phyloP scores from a whole-genome alignment of 2,113 vertebrate species.

The Hystrix brachyura region DNA sequence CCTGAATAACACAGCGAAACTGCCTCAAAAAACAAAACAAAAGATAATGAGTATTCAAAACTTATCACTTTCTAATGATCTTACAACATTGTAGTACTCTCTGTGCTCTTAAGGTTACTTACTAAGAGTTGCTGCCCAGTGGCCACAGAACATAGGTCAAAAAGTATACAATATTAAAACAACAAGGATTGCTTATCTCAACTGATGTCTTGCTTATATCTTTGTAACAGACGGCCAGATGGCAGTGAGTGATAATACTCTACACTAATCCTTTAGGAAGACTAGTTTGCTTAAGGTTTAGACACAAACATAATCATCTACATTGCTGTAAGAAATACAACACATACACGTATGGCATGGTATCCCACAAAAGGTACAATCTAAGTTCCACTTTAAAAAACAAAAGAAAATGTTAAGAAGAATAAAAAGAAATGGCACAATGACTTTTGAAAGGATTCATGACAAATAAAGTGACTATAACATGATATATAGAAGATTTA shows the following conservation, averaged over 20 bases:
- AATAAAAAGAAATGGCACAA: background rate
- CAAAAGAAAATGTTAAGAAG: background rate
- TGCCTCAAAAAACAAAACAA: background rate
- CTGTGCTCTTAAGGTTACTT: conserved; percentile 26
- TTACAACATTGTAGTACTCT: conserved; percentile 42
- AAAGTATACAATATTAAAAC: conserved; percentile 6
- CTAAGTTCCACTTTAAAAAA: background rate
- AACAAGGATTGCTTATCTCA: conserved; percentile 67
- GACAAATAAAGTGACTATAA: conserved; percentile 25
- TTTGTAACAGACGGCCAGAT: conserved; percentile 87
- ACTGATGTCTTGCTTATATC: conserved; percentile 84
- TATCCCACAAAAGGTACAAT: background rate
- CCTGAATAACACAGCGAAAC: background rate
- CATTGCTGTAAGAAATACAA: conserved; percentile 64
- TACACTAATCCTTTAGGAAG: conserved; percentile 88
- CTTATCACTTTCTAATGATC: background rate
- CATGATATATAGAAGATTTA: background rate
- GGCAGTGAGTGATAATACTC: conserved; percentile 87
- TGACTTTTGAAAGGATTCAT: background rate
- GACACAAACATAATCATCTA: conserved; percentile 75
- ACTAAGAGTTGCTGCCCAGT: background rate
- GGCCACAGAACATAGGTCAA: background rate
- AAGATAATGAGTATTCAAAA: conserved; percentile 34
- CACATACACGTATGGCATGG: background rate
- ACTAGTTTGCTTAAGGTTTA: conserved; percentile 86